Evolutionary conservation across 2,888 invertebrate species (phyloP), one percentile per base, ranked within the genome.

Genomic region (Penaeus monodon): DNA sequence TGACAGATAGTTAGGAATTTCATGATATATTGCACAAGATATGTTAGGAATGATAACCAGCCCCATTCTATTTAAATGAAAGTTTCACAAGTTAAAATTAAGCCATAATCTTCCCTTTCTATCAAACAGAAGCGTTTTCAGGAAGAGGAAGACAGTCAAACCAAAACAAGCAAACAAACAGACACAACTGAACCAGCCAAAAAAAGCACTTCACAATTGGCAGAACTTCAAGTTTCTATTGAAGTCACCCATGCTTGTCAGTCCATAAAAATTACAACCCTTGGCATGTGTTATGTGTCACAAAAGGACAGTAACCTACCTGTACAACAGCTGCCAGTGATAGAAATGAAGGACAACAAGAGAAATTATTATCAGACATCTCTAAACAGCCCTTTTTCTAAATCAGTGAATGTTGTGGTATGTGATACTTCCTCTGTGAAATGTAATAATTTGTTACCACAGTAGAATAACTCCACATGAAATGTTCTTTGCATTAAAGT

Each of bases 241-340:
- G 29, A 27, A 57, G 57, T 29, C 44, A 24, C 57, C 22, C 77
- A 49, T n/a, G 20, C 27, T 2, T 73, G 82, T 38, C 27, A 44
- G 68, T 64, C 57, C 17, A 27, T 82, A 24, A 73, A 24, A 29
- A 70, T 57, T 22, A 82, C 82, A 24, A 14, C 65, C 20, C 49
- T 82, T 49, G 82, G 82, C n/a, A 73, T 49, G 20, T 82, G 82
- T 70, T 82, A 82, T 82, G 64, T 73, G 24, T 74, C 82, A 10
- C 29, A 70, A 27, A 44, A 33, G 14, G 8, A 49, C 20, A 49
- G 17, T 6, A 10, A 49, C 2, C 29, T 22, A 44, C 17, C n/a
- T 10, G 33, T 49, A 24, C 27, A 73, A 57, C 44, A 73, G 33
- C 27, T 27, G 24, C 7, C 29, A 24, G 33, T 33, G 20, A 33